Evolutionary conservation across 1,140 invertebrate genomes (phyloP).

Genomic region (Bursaphelenchus mucronatus): DNA sequence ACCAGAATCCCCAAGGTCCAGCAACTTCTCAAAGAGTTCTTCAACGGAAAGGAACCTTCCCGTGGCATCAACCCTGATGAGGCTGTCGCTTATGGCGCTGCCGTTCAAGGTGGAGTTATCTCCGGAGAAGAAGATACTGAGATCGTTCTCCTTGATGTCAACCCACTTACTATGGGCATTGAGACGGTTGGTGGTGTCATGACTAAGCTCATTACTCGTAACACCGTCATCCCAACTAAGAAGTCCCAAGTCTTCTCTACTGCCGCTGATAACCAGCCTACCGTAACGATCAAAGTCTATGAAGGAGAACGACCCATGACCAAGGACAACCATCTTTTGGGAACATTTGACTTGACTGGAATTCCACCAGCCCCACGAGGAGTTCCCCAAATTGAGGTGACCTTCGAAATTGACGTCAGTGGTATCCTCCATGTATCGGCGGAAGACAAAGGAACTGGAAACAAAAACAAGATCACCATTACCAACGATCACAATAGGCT

Average conservation of each 20-base stretch:
- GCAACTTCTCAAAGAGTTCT: conserved; percentile 96
- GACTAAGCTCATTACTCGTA: conserved; percentile 95
- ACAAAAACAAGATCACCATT: conserved; percentile 95
- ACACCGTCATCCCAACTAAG: conserved; percentile 99
- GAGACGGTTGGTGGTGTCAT: conserved; percentile 99
- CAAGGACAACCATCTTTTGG: conserved; percentile 94
- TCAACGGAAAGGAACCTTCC: conserved; percentile 93
- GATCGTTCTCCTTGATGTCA: conserved; percentile 92
- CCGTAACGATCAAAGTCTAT: conserved; percentile 93
- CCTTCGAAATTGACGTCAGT: conserved; percentile 92
- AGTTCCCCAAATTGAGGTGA: conserved; percentile 82
- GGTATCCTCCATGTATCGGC: conserved; percentile 90
- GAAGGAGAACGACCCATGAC: conserved; percentile 98
- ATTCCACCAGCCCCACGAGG: conserved; percentile 94
- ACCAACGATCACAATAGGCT: conserved; percentile 95
- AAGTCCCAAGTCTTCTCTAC: conserved; percentile 99
- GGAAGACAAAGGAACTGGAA: conserved; percentile 96
- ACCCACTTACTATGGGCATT: conserved; percentile 95
- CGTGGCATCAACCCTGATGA: conserved; percentile 91
- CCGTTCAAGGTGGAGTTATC: conserved; percentile 86
- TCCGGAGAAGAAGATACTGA: conserved; percentile 76
- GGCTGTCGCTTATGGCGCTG: conserved; percentile 94
- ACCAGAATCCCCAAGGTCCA: conserved; percentile 99
- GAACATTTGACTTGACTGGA: conserved; percentile 95
- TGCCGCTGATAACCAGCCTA: conserved; percentile 95